phyloP scores from a whole-genome alignment of 1,140 invertebrate genomes.

The Gryllus bimaculatus region DNA sequence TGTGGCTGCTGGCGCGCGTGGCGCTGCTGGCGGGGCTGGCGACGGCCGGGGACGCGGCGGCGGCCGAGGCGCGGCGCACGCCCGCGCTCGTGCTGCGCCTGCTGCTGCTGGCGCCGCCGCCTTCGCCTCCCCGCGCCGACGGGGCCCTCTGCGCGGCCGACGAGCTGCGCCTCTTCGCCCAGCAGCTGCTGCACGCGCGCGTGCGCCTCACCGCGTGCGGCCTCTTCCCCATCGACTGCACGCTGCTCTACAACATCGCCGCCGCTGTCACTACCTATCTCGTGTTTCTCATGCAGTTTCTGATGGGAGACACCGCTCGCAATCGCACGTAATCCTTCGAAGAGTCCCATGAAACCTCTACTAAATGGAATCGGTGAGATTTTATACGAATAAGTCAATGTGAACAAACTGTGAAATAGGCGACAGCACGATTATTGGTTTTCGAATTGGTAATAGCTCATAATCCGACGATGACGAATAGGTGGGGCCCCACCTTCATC shows the following conservation, averaged over 20 bases:
- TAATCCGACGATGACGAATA: no score
- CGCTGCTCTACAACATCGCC: slow-evolving; percentile 1
- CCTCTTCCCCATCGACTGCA: not conserved
- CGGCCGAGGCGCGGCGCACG: not conserved
- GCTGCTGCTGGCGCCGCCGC: not conserved
- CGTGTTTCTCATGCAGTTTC: not conserved
- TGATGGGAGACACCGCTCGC: no score
- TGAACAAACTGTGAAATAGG: no score
- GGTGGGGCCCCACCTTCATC: no score
- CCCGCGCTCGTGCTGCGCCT: not conserved
- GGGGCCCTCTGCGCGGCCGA: no score
- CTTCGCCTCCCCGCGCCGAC: no score
- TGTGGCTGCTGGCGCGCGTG: not conserved
- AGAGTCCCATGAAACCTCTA: no score
- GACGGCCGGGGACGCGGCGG: not conserved
- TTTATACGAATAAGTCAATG: no score
- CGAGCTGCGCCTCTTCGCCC: slow-evolving; percentile 6
- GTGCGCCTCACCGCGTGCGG: not conserved
- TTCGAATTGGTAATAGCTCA: no score
- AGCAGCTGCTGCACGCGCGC: not conserved
- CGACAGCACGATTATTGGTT: no score
- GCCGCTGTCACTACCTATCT: not conserved
- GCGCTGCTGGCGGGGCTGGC: not conserved
- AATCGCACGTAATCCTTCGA: no score
- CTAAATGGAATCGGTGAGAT: no score